Base-by-base conservation (phyloP, 2,888 invertebrate genomes). In the Bombyx huttoni region DNA sequence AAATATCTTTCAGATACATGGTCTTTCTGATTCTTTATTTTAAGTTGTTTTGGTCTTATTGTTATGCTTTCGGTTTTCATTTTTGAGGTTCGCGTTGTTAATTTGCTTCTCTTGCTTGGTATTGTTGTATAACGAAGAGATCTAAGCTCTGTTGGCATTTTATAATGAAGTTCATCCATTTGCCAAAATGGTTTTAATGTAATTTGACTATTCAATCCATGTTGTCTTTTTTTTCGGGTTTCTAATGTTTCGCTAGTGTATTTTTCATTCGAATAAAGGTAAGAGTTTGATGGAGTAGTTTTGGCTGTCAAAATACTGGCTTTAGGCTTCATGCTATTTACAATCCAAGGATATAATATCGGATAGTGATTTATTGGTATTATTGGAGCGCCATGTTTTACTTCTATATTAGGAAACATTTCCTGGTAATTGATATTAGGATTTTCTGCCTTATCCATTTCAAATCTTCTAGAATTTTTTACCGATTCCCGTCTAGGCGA, bases 1-100 rank as follows among this genome's bases (percentile, higher is more conserved):
- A 88, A 72, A 65, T 78, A 84, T 62, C 80, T 87, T 65, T 86
- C 87, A 34, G 81, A 81, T 3, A 70, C 49, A 48, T 60, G 60
- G 46, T 62, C 63, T 24, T 63, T 62, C 47, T 60, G 54, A 49
- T 63, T 60, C 14, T 57, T 55, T 40, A 59, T 57, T 9, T 49
- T 52, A 35, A 56, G 46, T 48, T 73, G 63, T 55, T 63, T 61
- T 34, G 59, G 58, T 57, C 58, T 63, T 50, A 85, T 65, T 49
- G 84, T 84, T 57, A 87, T 85, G 7, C 75, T 59, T 66, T 86
- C 86, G 14, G 78, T 78, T 48, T 55, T 65, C n/a, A 53, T 60
- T 3, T 57, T 53, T 54, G 57, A 34, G 46, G 56, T 52, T 14
- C 55, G 49, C 24, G 57, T 52, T 34, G 58, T 62, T 59, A 57